Percentiles rank a stretch among this genome's conserved stretches.
These are phyloP conservation scores for Perizoma flavofasciatum DNA, from an alignment of 2,888 invertebrate genomes.

Conservation along the genomic window DNA sequence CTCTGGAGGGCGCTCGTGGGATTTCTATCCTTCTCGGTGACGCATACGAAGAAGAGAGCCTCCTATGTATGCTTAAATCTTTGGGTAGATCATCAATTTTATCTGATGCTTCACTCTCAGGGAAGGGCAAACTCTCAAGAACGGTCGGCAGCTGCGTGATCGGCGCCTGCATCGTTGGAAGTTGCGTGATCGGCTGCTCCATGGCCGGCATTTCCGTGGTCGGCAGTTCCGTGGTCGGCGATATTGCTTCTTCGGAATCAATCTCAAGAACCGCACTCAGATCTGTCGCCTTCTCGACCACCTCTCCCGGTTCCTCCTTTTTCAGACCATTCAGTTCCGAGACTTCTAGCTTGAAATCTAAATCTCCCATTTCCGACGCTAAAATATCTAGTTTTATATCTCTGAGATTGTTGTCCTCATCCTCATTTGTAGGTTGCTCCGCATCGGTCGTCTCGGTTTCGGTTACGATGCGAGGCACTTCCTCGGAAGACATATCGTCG, in stretches of 20 bases:
- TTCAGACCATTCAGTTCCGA: slow-evolving; percentile 2
- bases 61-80: slow-evolving; percentile 85
- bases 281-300: slow-evolving; percentile 18
- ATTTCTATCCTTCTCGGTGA: slow-evolving; percentile 76
- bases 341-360: slow-evolving; percentile 14
- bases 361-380: slow-evolving; percentile 6
- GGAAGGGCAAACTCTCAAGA: slow-evolving; percentile 1
- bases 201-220: background rate
- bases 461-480: slow-evolving; percentile 21
- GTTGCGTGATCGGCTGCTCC: background rate
- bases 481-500: slow-evolving; percentile 51
- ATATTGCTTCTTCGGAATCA: slow-evolving; percentile 7
- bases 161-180: slow-evolving; percentile 8
- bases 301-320: slow-evolving; percentile 10
- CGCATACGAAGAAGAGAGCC: slow-evolving; percentile 69
- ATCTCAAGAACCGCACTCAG: slow-evolving; percentile 14
- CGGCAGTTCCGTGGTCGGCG: slow-evolving; percentile 3
- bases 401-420: slow-evolving; percentile 8
- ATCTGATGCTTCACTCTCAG: slow-evolving; percentile 33
- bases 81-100: slow-evolving; percentile 84
- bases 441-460: slow-evolving; percentile 25
- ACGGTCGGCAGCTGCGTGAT: background rate
- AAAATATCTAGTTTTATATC: slow-evolving; percentile 21
- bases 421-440: background rate
- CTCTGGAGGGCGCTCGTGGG: slow-evolving; percentile 86